Evolutionary conservation across 2,888 invertebrate species (phyloP), one percentile per base, ranked within the genome.

Genomic region (Tinea trinotella): DNA sequence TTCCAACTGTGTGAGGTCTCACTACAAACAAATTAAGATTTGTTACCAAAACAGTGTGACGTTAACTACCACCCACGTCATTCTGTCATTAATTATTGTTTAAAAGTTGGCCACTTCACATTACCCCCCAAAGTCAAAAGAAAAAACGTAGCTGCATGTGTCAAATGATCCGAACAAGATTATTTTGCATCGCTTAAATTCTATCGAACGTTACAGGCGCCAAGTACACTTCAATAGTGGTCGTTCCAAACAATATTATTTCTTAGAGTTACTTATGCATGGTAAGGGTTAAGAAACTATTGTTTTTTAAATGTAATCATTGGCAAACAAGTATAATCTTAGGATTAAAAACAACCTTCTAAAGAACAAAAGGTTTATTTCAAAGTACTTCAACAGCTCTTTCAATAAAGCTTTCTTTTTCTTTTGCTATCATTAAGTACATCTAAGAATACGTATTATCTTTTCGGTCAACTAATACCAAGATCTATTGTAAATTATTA

Each of bases 31-130:
- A 53, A 53, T 79, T 75, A 79, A 71, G 75, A 76, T 76, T 74
- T 81, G 79, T 79, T 74, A 76, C 77, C 79, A 75, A 79, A 84
- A 82, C 77, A 80, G 68, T 74, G 74, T 71, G 76, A 79, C 77
- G 69, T 70, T 59, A 66, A 75, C 76, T 74, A 72, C 69, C 74
- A 68, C 68, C 74, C 66, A 68, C 72, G 71, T 71, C 72, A 74
- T 76, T 74, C 67, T 63, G 66, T 71, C 77, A 81, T 82, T 83
- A 82, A 81, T 83, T 78, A 78, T 71, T 64, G 63, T 64, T 71
- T 64, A 63, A 64, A 65, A 61, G 67, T 63, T 68, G 68, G 68
- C 74, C 75, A 81, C 82, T 82, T 76, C 69, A 78, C 65, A 58
- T 58, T 66, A 69, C 79, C 81, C 76, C 83, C 80, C 80, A 35